phyloP scores from a whole-genome alignment of 2,797 vertebrate species.

The Anas bahamensis region DNA sequence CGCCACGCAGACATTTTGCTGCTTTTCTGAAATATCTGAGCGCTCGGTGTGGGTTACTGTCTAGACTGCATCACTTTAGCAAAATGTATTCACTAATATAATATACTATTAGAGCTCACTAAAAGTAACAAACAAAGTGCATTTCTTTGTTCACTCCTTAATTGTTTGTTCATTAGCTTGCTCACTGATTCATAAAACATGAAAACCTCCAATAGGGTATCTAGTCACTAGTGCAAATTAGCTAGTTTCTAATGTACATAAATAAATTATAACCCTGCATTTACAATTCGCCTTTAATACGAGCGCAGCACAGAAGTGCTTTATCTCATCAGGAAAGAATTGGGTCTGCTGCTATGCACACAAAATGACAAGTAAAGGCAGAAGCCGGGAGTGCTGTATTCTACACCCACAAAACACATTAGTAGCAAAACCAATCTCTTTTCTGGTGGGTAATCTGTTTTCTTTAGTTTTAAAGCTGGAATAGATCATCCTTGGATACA shows the following conservation, averaged over 20 bases:
- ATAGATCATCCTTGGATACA: neutral
- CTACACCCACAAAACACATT: neutral
- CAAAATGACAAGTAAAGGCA: neutral
- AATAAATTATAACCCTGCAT: conserved; percentile 34
- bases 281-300: neutral
- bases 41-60: neutral
- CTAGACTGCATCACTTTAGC: conserved; percentile 42
- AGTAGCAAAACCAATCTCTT: neutral
- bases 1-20: neutral
- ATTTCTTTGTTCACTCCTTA: conserved; percentile 47
- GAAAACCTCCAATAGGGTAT: conserved; percentile 34
- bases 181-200: conserved; percentile 59
- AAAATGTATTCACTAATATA: neutral
- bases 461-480: neutral
- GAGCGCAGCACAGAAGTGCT: neutral
- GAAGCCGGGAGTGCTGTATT: neutral
- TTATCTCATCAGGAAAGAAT: conserved; percentile 10
- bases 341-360: neutral
- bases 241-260: conserved; percentile 37
- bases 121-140: conserved; percentile 37
- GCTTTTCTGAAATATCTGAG: neutral
- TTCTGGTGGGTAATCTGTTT: neutral
- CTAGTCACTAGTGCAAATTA: conserved; percentile 56
- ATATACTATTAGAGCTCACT: neutral
- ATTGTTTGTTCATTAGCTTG: conserved; percentile 55